Evolutionary conservation across 2,888 invertebrate species (phyloP).

Genomic region (Cetonia aurata): DNA sequence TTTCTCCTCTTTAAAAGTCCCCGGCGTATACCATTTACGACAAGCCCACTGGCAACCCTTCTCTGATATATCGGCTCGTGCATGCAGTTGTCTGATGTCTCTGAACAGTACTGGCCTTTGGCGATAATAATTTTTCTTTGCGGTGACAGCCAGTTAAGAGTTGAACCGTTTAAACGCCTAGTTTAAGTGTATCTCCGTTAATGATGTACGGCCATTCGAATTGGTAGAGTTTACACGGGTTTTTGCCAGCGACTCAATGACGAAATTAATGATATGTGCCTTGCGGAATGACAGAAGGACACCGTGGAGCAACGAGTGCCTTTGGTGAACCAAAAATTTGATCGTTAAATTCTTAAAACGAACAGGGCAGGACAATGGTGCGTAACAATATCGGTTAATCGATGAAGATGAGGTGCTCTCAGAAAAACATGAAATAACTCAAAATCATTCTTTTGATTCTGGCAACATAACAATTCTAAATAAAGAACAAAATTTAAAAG

Average conservation of each 20-base stretch:
- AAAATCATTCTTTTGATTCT: too few relatives aligned
- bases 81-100: constrained; percentile 49
- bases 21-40: not conserved
- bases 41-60: not conserved
- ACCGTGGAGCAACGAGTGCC: not conserved
- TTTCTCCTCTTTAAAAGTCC: not conserved
- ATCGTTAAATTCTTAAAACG: not conserved
- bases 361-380: not conserved
- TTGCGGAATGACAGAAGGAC: not conserved
- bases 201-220: constrained; percentile 30
- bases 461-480: too few relatives aligned
- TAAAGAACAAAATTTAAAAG: too few relatives aligned
- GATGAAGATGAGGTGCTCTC: not conserved
- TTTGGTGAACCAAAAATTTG: not conserved
- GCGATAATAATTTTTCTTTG: constrained; percentile 25
- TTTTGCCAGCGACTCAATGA: not conserved
- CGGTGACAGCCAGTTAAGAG: constrained; percentile 16
- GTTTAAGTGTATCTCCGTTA: constrained; percentile 29
- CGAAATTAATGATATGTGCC: constrained; percentile 21
- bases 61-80: constrained; percentile 54
- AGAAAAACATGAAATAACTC: too few relatives aligned
- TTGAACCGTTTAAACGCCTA: constrained; percentile 15
- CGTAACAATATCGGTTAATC: not conserved
- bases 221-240: constrained; percentile 4
- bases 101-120: constrained; percentile 23